A percentile compares a stretch with the other conserved stretches of the same genome.
These are phyloP conservation scores for Marmota flaviventris DNA, from an alignment of 2,113 vertebrate genomes.

Conservation along the genomic window DNA sequence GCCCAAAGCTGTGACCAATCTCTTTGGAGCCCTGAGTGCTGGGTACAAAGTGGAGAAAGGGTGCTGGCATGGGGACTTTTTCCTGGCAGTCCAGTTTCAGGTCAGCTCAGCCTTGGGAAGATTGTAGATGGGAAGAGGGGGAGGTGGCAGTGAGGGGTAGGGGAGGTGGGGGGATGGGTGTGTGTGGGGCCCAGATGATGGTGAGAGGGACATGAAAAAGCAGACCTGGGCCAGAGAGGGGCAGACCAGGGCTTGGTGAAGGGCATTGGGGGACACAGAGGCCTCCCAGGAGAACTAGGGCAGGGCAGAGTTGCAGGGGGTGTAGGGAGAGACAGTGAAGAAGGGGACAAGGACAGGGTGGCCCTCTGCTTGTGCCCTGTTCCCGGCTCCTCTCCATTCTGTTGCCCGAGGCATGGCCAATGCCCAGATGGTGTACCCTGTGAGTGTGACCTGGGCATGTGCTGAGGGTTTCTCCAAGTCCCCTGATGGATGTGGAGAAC, in stretches of 20 bases:
- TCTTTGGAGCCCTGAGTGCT: neutral
- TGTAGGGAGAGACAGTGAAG: neutral
- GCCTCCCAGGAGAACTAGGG: neutral
- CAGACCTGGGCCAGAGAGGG: neutral
- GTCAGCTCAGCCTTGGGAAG: neutral
- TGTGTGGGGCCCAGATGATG: neutral
- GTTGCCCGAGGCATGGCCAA: neutral
- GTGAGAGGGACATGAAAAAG: neutral
- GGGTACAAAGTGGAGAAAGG: neutral
- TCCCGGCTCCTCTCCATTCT: neutral
- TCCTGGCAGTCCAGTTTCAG: neutral
- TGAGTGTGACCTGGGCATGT: neutral
- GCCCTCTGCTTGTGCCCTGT: too few relatives aligned
- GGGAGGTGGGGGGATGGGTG: too few relatives aligned
- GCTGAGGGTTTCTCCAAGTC: neutral
- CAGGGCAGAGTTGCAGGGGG: fast-evolving
- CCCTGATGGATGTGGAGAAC: neutral
- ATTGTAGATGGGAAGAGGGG: too few relatives aligned
- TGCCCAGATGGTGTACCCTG: neutral
- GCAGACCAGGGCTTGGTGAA: neutral
- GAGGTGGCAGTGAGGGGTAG: too few relatives aligned
- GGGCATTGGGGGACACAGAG: neutral
- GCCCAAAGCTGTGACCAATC: neutral
- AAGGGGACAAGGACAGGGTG: neutral
- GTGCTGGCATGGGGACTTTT: neutral